Evolutionary conservation across 1,140 invertebrate species (phyloP).

Genomic region (Sinella curviseta): DNA sequence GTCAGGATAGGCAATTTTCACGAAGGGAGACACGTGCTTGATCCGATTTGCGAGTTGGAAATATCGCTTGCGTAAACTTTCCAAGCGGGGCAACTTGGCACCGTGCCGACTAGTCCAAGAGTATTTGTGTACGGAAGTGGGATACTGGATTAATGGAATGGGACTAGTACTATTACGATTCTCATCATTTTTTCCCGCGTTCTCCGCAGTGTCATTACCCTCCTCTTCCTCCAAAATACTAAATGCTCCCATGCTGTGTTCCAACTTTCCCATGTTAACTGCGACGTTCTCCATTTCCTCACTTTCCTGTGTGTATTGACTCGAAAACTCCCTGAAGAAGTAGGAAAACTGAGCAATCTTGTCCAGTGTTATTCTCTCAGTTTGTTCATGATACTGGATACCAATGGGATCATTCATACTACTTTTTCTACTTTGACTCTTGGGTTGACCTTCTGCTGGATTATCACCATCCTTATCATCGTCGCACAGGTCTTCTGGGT

Average conservation of each 20-base stretch:
- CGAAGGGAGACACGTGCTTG: slow-evolving; percentile 66
- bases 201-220: no score
- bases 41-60: slow-evolving; percentile 58
- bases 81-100: slow-evolving; percentile 13
- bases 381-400: neutral
- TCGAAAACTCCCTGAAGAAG: slow-evolving; percentile 33
- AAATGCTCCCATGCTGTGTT: neutral
- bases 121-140: slow-evolving; percentile 38
- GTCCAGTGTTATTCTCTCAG: slow-evolving; percentile 15
- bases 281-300: neutral
- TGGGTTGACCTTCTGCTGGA: neutral
- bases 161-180: neutral
- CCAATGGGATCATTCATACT: neutral
- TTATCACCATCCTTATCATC: neutral
- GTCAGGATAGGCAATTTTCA: slow-evolving; percentile 76
- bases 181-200: no score
- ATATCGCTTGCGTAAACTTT: slow-evolving; percentile 53
- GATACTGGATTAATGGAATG: neutral
- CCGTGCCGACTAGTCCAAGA: slow-evolving; percentile 25
- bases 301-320: neutral
- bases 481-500: neutral
- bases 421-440: no score
- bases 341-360: slow-evolving; percentile 35
- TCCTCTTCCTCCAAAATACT: neutral
- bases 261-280: neutral